Evolutionary conservation across 2,113 vertebrate species (phyloP).

Genomic region (Rhabdomys dilectus): DNA sequence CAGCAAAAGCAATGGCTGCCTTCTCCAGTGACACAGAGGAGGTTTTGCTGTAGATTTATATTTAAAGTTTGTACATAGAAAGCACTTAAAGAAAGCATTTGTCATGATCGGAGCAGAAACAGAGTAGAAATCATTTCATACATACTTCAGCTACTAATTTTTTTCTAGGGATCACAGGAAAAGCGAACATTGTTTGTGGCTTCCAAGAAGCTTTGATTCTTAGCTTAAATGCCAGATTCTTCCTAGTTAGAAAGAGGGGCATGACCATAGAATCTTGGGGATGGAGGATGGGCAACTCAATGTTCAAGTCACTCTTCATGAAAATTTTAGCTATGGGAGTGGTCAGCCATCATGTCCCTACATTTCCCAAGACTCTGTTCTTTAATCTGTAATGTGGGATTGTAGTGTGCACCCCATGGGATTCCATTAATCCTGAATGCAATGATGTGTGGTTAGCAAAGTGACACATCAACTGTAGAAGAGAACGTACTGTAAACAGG

Average conservation of each 20-base stretch:
- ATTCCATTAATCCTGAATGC: background rate
- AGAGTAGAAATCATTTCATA: conserved; percentile 32
- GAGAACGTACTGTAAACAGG: background rate
- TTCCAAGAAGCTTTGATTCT: background rate
- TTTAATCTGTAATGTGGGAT: background rate
- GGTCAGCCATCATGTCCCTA: background rate
- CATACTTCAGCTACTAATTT: conserved; percentile 53
- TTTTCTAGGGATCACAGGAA: conserved; percentile 6
- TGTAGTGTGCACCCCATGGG: too few species aligned
- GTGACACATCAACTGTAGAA: background rate
- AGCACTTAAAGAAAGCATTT: conserved; percentile 27
- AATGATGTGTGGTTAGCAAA: background rate
- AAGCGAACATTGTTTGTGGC: background rate
- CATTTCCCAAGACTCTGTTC: background rate
- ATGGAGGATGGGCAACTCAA: background rate
- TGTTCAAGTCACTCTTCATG: background rate
- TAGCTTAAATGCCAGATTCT: background rate
- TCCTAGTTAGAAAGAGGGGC: background rate
- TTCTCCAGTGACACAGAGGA: background rate
- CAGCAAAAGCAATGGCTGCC: background rate
- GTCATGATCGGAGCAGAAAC: conserved; percentile 7
- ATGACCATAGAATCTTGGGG: background rate
- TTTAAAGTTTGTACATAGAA: conserved; percentile 10
- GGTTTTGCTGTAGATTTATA: background rate
- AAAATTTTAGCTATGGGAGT: background rate